These are phyloP conservation scores for Eurypyga helias DNA, from an alignment of 2,113 vertebrate species.

Conservation along the genomic window DNA sequence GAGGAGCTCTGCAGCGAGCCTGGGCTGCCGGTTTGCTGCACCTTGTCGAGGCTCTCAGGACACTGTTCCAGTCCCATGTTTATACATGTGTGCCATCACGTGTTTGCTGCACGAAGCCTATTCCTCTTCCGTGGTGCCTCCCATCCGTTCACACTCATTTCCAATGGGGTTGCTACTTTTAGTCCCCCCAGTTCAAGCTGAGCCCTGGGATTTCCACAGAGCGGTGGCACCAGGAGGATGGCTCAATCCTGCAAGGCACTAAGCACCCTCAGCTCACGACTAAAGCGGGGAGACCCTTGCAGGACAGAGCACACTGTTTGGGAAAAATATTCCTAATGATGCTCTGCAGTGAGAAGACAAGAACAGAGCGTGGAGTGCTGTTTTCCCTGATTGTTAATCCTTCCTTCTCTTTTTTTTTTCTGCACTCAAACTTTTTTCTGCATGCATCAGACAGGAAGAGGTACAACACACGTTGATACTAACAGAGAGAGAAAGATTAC, in stretches of 20 bases:
- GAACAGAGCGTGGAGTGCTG: background rate
- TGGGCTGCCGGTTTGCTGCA: background rate
- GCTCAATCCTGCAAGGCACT: background rate
- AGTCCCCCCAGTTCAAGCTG: background rate
- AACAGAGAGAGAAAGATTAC: background rate
- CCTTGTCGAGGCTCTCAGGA: fast-evolving
- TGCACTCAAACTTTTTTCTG: background rate
- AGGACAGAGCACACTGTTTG: fast-evolving
- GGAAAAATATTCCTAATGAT: background rate
- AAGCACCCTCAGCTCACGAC: background rate
- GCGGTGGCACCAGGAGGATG: background rate
- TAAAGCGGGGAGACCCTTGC: background rate
- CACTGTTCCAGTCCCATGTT: fast-evolving
- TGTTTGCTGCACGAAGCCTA: background rate
- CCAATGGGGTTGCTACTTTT: fast-evolving
- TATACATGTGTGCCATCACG: fast-evolving
- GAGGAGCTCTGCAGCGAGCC: background rate
- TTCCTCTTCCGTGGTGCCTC: background rate
- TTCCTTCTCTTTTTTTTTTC: background rate
- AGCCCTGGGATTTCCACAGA: background rate
- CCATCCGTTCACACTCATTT: fast-evolving
- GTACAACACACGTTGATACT: background rate
- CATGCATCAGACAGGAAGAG: background rate
- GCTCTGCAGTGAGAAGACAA: background rate
- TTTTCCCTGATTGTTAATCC: background rate